Conservation (phyloP, 2,113 vertebrate genomes). For the Cariama cristata region DNA sequence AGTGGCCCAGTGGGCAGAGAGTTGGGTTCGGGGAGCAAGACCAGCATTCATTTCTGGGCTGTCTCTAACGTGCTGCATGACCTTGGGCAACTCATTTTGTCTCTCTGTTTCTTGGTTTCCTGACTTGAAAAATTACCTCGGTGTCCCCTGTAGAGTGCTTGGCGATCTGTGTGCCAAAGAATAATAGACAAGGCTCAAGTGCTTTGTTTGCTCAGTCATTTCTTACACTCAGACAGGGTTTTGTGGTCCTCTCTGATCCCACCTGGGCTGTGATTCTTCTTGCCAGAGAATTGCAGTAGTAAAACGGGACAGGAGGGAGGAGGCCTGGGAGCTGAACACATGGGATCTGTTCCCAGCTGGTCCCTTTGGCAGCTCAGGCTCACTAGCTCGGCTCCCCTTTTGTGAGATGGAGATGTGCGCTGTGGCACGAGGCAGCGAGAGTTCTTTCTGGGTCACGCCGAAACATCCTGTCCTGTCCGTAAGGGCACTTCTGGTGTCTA, state of each 20-base stretch:
- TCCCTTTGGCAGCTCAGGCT: background rate
- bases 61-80: background rate
- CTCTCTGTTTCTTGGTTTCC: background rate
- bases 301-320: background rate
- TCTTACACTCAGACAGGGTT: background rate
- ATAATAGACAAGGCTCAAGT: background rate
- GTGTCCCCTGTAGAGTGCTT: background rate
- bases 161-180: background rate
- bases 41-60: background rate
- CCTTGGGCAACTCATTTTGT: background rate
- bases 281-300: background rate
- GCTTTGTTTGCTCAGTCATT: conserved; percentile 8
- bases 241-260: background rate
- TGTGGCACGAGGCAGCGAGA: rapidly evolving
- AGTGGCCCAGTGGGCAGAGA: background rate
- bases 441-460: background rate
- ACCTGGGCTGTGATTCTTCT: background rate
- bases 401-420: background rate
- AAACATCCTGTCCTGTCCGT: background rate
- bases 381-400: background rate
- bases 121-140: background rate
- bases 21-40: background rate
- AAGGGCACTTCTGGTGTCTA: background rate
- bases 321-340: background rate
- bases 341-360: background rate